Base-by-base conservation (phyloP, 2,797 vertebrate genomes). In the Borostomias antarcticus region DNA sequence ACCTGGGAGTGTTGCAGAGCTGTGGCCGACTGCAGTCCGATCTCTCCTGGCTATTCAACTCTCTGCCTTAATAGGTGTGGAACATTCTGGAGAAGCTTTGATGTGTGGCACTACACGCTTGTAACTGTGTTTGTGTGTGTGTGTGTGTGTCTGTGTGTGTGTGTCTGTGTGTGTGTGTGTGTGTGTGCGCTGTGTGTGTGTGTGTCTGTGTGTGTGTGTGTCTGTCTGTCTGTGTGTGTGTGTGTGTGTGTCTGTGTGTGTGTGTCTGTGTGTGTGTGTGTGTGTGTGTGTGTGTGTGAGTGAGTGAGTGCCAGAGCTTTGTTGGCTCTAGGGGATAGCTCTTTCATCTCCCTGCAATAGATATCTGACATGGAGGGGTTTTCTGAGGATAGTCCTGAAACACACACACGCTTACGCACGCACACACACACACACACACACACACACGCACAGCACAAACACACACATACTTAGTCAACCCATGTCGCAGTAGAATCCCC, bases 331-430 rank as follows among this genome's bases (percentile, higher is more conserved):
- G 17, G 21, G 54, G 30, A 57, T 8, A 19, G n/a, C n/a, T 10
- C 28, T 57, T 23, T 57, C 54, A 57, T 57, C 52, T 30, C 52
- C 2, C 52, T 30, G 13, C 52, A 54, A 28, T 54, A 54, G 25
- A 28, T n/a, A n/a, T 30, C 52, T 25, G 25, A 30, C 19, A 9
- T 13, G 10, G 35, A 40, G 35, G 35, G 35, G 35, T 9, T 13
- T 19, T 33, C 28, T 33, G 30, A 57, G 30, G 53, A 21, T 32
- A 9, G 17, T 33, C 53, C 4, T 56, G 53, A 32, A n/a, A 30
- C 7, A 40, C 35, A 40, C 35, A 40, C 35, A 40, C 35, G 15
- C 6, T 10, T 2, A 40, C 35, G 15, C 35, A 40, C 35, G 15
- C 35, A 40, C 35, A 13, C 35, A 6, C 6, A 40, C 2, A 40